Base-by-base conservation (phyloP, 2,113 vertebrate genomes). In the Saguinus imperator region DNA sequence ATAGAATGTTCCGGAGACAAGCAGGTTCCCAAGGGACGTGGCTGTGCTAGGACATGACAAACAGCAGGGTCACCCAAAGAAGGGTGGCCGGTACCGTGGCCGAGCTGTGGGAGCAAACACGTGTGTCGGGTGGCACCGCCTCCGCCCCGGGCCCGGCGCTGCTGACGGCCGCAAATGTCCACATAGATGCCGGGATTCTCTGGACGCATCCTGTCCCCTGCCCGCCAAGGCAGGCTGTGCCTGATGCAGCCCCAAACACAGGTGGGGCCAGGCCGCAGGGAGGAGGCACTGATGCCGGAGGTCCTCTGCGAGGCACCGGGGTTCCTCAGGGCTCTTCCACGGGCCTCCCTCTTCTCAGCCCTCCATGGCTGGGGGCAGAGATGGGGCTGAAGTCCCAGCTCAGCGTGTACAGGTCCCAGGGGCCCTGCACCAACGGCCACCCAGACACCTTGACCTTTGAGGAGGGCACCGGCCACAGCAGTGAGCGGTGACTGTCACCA, bases 31-130 rank as follows among this genome's bases (percentile, higher is more conserved):
- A 29, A 64, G 61, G 5, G 61, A 64, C 6, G 23, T 5, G 43
- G 68, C 32, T 23, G 25, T 43, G 11, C 18, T 1, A 5, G 6
- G 4, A 48, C 0, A 3, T 13, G 61, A 40, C 35, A 21, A 16
- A 32, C 1, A 23, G 32, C 5, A 57, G 55, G 25, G 75, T 32
- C 35, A 40, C 11, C 43, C 16, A 29, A 10, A n/a, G 61, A 2
- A 23, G 5, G 5, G 21, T 40, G 27, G 27, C 61, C 32, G 61
- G 61, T 32, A 12, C 61, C 13, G 2, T 32, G 27, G 61, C 13
- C 2, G 12, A 29, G 61, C 25, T 0, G 2, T 29, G 27, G 61
- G 61, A 32, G 61, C 61, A 32, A 23, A 14, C 52, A 29, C 0
- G 3, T 10, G 58, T 48, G 43, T 10, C 87, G 12, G 21, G 72